Conservation (phyloP, 2,113 vertebrate species). For the Gavia stellata region DNA sequence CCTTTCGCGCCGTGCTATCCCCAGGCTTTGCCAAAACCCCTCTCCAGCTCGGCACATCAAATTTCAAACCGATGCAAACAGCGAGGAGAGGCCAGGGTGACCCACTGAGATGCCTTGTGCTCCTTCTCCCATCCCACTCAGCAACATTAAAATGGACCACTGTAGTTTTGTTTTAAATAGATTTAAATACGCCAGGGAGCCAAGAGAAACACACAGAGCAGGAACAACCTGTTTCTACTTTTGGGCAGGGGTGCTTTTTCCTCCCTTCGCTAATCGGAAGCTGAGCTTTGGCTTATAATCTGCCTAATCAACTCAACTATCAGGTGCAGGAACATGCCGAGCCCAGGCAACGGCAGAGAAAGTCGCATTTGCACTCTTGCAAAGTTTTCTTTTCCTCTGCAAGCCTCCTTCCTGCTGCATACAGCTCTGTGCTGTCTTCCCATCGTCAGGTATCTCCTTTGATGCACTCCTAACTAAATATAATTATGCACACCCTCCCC, state of each 20-base stretch:
- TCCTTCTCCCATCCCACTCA: background rate
- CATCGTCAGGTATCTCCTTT: background rate
- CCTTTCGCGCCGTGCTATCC: background rate
- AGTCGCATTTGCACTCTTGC: accelerated
- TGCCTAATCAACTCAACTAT: background rate
- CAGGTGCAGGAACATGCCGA: background rate
- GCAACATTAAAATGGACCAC: too few relatives aligned
- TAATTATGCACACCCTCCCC: background rate
- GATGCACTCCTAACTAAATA: background rate
- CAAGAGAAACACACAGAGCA: background rate
- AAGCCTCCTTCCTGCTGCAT: background rate
- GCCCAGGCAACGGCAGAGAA: background rate
- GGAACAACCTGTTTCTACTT: background rate
- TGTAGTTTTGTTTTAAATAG: background rate
- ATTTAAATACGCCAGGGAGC: background rate
- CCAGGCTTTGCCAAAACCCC: background rate
- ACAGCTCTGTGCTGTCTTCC: background rate
- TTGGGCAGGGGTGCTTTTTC: background rate
- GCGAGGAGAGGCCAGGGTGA: background rate
- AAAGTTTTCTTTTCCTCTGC: too few relatives aligned
- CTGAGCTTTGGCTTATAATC: background rate
- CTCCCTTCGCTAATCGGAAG: background rate
- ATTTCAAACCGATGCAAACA: background rate
- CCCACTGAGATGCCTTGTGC: accelerated
- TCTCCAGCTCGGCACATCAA: background rate